Conservation (phyloP, 2,888 invertebrate species). For the Lysandra bellargus region DNA sequence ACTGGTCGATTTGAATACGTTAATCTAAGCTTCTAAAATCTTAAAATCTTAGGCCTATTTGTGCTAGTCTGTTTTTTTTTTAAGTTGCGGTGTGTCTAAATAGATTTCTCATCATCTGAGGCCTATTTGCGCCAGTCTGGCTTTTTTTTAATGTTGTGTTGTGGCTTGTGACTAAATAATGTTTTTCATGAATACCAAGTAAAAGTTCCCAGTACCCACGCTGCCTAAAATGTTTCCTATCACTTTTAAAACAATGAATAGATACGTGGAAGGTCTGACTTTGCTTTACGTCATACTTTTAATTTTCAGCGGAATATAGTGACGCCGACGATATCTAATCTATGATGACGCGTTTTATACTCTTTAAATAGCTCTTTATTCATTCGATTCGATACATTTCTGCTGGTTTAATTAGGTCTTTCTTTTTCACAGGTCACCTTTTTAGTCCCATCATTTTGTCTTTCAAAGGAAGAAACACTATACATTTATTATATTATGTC, state of each 20-base stretch:
- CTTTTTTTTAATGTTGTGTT: no score
- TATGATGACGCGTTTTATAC: background rate
- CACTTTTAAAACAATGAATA: background rate
- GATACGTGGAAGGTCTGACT: background rate
- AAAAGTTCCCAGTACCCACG: no score
- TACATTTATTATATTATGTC: no score
- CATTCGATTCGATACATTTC: background rate
- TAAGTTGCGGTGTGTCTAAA: no score
- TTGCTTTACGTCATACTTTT: background rate
- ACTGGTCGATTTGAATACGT: background rate
- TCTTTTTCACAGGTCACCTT: background rate
- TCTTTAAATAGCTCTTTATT: background rate
- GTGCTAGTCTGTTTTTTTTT: no score
- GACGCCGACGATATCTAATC: background rate
- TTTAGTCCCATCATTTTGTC: background rate
- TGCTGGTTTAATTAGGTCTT: background rate
- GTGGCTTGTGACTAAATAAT: no score
- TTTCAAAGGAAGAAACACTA: background rate
- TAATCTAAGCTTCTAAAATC: background rate
- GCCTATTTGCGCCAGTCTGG: no score
- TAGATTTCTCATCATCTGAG: no score
- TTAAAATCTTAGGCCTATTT: background rate
- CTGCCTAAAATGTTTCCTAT: no score
- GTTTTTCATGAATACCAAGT: no score
- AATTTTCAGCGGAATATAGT: background rate